Conservation (phyloP, 2,888 invertebrate species). For the Chrysotoxum bicinctum region DNA sequence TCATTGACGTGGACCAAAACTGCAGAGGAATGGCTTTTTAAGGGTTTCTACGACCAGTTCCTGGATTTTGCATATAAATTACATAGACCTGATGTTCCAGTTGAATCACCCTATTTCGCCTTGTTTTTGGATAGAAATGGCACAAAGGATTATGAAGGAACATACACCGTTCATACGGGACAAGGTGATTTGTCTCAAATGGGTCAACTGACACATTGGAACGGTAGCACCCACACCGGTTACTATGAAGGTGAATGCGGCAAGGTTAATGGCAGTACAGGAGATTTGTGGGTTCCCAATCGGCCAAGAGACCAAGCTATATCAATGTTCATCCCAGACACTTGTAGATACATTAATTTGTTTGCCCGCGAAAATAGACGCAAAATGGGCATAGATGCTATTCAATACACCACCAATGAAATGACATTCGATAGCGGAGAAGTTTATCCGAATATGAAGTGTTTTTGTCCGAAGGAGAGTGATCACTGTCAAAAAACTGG, state of each 20-base stretch:
- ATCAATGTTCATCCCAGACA: conserved; percentile 87
- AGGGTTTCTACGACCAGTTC: conserved; percentile 90
- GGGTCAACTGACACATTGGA: conserved; percentile 88
- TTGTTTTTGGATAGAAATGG: conserved; percentile 91
- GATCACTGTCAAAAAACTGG: conserved; percentile 83
- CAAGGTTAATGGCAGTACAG: conserved; percentile 87
- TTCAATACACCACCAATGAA: conserved; percentile 83
- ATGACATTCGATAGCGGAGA: conserved; percentile 88
- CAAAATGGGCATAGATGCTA: conserved; percentile 76
- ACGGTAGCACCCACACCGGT: conserved; percentile 83
- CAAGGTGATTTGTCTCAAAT: conserved; percentile 84
- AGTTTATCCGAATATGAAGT: conserved; percentile 84
- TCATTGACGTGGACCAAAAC: conserved; percentile 84
- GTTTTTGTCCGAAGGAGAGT: conserved; percentile 84
- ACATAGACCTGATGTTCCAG: conserved; percentile 80
- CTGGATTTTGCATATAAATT: conserved; percentile 83
- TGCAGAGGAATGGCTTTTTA: conserved; percentile 87
- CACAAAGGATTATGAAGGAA: conserved; percentile 88
- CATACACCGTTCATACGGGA: conserved; percentile 89
- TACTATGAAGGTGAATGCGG: conserved; percentile 86
- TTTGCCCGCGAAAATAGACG: conserved; percentile 74
- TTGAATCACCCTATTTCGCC: conserved; percentile 89
- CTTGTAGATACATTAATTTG: conserved; percentile 86
- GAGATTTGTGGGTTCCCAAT: conserved; percentile 90
- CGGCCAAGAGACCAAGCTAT: conserved; percentile 82